These are phyloP conservation scores for Thamnophis elegans DNA, from an alignment of 2,797 vertebrate species.

Conservation along the genomic window DNA sequence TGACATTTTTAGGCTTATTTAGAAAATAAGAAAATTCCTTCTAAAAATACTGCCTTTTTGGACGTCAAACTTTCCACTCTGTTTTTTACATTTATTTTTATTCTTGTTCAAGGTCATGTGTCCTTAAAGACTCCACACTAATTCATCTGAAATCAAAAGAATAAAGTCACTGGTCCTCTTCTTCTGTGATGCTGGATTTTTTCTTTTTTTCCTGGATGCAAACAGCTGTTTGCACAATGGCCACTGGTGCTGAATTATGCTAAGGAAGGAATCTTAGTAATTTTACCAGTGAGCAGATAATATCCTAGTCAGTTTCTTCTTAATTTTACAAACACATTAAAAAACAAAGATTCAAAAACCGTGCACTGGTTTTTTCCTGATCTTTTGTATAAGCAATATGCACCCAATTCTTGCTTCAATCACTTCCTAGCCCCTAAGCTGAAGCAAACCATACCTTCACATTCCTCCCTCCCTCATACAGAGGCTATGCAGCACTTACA, in stretches of 20 bases:
- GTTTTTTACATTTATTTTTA: not conserved
- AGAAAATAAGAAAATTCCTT: not conserved
- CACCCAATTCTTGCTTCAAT: not conserved
- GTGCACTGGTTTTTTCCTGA: not conserved
- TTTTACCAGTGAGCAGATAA: not conserved
- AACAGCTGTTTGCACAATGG: not conserved
- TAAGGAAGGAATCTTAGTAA: not conserved
- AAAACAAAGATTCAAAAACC: not conserved
- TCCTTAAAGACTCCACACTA: not conserved
- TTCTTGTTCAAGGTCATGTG: not conserved
- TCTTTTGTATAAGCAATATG: not conserved
- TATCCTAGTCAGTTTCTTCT: not conserved
- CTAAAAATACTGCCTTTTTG: not conserved
- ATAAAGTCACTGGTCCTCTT: not conserved
- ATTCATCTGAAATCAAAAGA: not conserved
- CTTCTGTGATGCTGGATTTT: not conserved
- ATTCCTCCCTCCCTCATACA: not conserved
- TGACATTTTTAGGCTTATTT: not conserved
- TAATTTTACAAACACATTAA: not conserved
- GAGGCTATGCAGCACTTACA: not conserved
- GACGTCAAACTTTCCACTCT: not conserved
- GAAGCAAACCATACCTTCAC: not conserved
- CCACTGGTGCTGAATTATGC: not conserved
- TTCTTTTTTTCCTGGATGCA: not conserved
- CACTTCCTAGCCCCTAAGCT: not conserved